These are phyloP conservation scores for Atta colombica DNA, from an alignment of 1,140 invertebrate genomes.

Conservation along the genomic window DNA sequence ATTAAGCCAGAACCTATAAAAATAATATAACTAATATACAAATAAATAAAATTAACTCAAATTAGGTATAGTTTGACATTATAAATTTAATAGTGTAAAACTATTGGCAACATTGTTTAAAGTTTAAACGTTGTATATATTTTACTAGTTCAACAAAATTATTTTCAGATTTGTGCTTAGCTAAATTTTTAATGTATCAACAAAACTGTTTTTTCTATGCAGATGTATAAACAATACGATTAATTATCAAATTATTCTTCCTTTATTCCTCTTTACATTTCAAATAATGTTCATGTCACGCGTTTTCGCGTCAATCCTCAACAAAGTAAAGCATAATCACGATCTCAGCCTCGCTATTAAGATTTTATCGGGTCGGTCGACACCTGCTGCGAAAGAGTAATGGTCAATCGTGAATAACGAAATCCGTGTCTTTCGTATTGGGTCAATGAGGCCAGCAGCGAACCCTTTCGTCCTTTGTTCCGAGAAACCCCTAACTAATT, in stretches of 20 bases:
- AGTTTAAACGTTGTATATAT: too few species aligned
- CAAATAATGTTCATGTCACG: constrained; percentile 30
- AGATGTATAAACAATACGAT: not conserved
- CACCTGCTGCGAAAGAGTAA: constrained; percentile 46
- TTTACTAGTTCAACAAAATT: too few species aligned
- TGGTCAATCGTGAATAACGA: constrained; percentile 54
- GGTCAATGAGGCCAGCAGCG: constrained; percentile 64
- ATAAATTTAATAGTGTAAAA: too few species aligned
- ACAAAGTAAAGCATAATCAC: constrained; percentile 29
- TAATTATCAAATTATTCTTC: not conserved
- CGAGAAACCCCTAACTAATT: constrained; percentile 64
- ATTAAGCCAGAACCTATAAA: too few species aligned
- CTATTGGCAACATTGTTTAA: too few species aligned
- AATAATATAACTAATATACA: too few species aligned
- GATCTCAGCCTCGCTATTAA: not conserved
- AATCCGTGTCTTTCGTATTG: constrained; percentile 55
- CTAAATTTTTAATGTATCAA: too few species aligned
- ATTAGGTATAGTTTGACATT: too few species aligned
- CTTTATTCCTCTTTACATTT: too few species aligned
- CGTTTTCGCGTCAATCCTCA: constrained; percentile 5
- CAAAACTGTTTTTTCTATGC: too few species aligned
- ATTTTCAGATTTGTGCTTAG: too few species aligned
- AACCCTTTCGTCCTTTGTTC: constrained; percentile 56
- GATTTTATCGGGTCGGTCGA: constrained; percentile 44
- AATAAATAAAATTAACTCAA: too few species aligned